Evolutionary conservation across 2,888 invertebrate species (phyloP), one percentile per base, ranked within the genome.

Genomic region (Theretra japonica): DNA sequence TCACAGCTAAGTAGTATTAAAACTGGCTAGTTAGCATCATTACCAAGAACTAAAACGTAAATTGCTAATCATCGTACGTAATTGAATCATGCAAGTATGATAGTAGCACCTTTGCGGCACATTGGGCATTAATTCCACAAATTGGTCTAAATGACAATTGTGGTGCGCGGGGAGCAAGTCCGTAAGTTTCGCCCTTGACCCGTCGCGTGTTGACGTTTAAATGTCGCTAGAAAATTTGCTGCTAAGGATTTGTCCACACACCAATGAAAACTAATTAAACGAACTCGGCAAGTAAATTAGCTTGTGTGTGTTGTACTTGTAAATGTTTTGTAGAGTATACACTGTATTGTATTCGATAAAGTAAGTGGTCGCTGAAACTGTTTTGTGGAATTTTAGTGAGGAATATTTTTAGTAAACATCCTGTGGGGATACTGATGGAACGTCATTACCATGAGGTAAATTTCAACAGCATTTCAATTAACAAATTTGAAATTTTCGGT

Each of bases 91-190:
- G 65, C 17, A 48, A 41, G 62, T 41, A 65, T 62, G 70, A 53
- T 69, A 70, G 71, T 56, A 58, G 68, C 62, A 68, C 71, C 71
- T 71, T 28, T 76, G 73, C 70, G 76, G 73, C 73, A 79, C 79
- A 81, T 80, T 73, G 80, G 75, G 78, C 77, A 85, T 87, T 90
- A 88, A 89, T 91, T 91, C 83, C 82, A 86, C 87, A 89, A 90
- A 91, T 90, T 90, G 89, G 84, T 81, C 85, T 86, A 85, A 88
- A 89, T 88, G 86, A 87, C 87, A 86, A 90, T 88, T 53, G 82
- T 74, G 78, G 79, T 83, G 81, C 80, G 82, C 81, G 76, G 77
- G 82, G 83, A 60, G 25, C 59, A 19, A 23, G 82, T 77, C 75
- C 74, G 76, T 77, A 76, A 73, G 59, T 73, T 50, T 50, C 76